Base-by-base conservation (phyloP, 2,888 invertebrate species). In the Diplazon laetatorius region DNA sequence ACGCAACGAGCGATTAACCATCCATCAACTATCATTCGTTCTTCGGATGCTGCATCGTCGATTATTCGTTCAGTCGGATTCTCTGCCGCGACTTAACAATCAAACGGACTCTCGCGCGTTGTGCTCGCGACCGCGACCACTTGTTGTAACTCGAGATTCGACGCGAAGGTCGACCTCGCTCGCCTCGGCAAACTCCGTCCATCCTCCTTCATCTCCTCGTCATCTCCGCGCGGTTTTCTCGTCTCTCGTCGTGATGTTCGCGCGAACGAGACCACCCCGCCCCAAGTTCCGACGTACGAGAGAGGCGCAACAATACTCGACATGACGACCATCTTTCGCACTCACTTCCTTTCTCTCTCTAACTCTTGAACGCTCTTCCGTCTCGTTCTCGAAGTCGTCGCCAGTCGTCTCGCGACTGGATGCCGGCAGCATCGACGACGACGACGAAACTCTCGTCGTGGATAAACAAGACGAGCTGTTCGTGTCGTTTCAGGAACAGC, bases 81-180 rank as follows among this genome's bases (percentile, higher is more conserved):
- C 63, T 50, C 4, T 30, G 30, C 30, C 30, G n/a, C n/a, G 74
- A 60, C 70, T 78, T 70, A 66, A 74, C 60, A 75, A 75, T 66
- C 65, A 66, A 70, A 70, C 39, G 65, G 60, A 50, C 55, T 62
- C 63, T 48, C 68, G 66, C 57, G 44, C 14, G 50, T 68, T 71
- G 52, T 75, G n/a, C 62, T 68, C 57, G 76, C 77, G 80, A 78
- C 69, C 77, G 75, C 84, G 84, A 85, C 85, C 85, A 85, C 86
- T 86, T 85, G 85, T 86, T 85, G 86, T 86, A 86, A 86, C 84
- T 85, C 81, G 85, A 85, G 85, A 86, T 85, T 84, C 83, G 85
- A 84, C 84, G 82, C 82, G 85, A 85, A 85, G 86, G 85, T 84
- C 83, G 81, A 70, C 80, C 80, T 81, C 79, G 76, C 73, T 80